phyloP scores from a whole-genome alignment of 2,888 invertebrate genomes.

The Dorcus parallelipipedus region DNA sequence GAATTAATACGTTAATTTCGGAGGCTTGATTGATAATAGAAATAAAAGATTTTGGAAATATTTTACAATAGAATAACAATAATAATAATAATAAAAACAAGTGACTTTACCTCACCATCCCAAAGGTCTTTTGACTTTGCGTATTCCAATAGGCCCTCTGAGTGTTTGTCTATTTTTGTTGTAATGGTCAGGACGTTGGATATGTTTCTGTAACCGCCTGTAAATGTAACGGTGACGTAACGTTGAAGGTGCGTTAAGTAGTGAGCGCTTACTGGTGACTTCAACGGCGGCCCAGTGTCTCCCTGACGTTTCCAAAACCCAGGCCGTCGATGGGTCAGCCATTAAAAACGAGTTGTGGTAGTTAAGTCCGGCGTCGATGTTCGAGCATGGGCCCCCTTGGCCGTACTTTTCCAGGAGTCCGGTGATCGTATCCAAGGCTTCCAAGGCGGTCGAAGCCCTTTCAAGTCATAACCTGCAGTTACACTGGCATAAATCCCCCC shows the following conservation, averaged over 20 bases:
- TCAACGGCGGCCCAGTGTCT: conserved; percentile 75
- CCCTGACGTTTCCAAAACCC: conserved; percentile 74
- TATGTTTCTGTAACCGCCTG: conserved; percentile 62
- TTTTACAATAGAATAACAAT: no score
- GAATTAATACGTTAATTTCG: no score
- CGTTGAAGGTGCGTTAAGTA: neutral
- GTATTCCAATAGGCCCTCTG: conserved; percentile 59
- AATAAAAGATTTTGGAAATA: no score
- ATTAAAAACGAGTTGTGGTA: conserved; percentile 75
- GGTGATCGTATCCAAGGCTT: conserved; percentile 66
- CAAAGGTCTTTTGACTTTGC: conserved; percentile 63
- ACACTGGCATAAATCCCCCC: no score
- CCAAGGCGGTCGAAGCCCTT: conserved; percentile 60
- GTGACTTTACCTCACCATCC: conserved; percentile 62
- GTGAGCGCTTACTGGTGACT: conserved; percentile 51
- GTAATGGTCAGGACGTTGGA: conserved; percentile 69
- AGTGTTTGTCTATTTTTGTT: conserved; percentile 66
- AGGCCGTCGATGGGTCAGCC: conserved; percentile 66
- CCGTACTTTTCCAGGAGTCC: conserved; percentile 64
- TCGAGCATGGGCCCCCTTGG: conserved; percentile 68
- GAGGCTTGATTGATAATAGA: no score
- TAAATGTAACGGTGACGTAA: neutral
- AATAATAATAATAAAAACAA: no score
- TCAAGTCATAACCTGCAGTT: conserved; percentile 69
- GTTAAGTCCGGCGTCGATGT: conserved; percentile 54